phyloP scores from a whole-genome alignment of 2,797 vertebrate genomes.

The Aeoliscus strigatus region DNA sequence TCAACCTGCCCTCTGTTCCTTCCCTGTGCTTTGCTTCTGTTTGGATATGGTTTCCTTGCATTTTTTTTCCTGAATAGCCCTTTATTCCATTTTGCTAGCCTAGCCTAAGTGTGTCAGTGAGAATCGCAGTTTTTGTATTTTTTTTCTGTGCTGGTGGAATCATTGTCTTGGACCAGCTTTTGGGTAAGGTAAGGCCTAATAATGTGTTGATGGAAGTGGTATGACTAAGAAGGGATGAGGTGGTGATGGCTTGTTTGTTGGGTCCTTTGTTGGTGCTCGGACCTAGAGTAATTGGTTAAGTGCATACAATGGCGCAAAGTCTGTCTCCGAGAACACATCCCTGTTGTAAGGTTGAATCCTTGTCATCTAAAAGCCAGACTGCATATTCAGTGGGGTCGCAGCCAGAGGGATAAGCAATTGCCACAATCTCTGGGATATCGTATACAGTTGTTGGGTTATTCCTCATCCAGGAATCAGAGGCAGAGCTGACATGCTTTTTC shows the following conservation, averaged over 20 bases:
- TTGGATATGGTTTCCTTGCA: too few relatives aligned
- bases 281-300: neutral
- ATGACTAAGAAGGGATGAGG: neutral
- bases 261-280: neutral
- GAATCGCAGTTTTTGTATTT: neutral
- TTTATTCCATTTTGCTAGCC: slow-evolving; percentile 2
- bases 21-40: neutral
- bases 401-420: too few relatives aligned
- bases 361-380: slow-evolving; percentile 14
- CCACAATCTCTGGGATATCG: too few relatives aligned
- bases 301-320: slow-evolving; percentile 7
- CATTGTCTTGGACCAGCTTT: too few relatives aligned
- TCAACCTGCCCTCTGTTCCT: slow-evolving; percentile 1
- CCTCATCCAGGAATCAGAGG: too few relatives aligned
- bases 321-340: slow-evolving; percentile 4
- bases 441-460: too few relatives aligned
- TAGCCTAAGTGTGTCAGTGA: neutral
- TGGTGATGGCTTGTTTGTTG: neutral
- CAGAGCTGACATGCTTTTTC: slow-evolving; percentile 2
- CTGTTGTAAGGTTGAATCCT: slow-evolving; percentile 13
- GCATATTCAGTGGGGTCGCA: too few relatives aligned
- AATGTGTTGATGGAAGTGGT: slow-evolving; percentile 4
- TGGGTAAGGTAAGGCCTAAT: slow-evolving; percentile 1
- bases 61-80: slow-evolving; percentile 1
- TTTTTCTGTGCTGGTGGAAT: too few relatives aligned